Evolutionary conservation across 2,888 invertebrate species (phyloP).

Genomic region (Apomyelois bistriatella): DNA sequence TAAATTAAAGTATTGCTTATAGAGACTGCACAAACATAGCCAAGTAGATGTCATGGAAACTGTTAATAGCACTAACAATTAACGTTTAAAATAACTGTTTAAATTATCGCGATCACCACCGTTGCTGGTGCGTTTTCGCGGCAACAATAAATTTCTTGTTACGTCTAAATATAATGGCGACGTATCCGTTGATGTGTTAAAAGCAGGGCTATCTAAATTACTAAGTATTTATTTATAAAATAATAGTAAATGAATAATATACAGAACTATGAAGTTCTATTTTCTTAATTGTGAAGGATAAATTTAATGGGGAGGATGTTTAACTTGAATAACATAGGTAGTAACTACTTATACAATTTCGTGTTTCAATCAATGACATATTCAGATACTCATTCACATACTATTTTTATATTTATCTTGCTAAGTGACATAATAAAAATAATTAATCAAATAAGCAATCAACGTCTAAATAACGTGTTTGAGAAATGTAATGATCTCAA

Average conservation of each 20-base stretch:
- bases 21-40: too few relatives aligned
- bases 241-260: too few relatives aligned
- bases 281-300: too few relatives aligned
- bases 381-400: too few relatives aligned
- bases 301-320: too few relatives aligned
- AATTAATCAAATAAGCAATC: background rate
- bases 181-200: constrained; percentile 7
- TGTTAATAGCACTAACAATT: constrained; percentile 59
- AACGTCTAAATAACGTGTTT: background rate
- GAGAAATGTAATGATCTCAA: background rate
- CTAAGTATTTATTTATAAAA: background rate
- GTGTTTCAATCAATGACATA: too few relatives aligned
- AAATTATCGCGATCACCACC: constrained; percentile 59
- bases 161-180: constrained; percentile 13
- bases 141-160: constrained; percentile 30
- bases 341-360: too few relatives aligned
- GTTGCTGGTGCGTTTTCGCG: constrained; percentile 31
- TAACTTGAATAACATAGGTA: too few relatives aligned
- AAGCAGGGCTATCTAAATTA: constrained; percentile 6
- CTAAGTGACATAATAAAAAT: background rate
- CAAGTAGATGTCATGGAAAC: constrained; percentile 22
- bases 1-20: too few relatives aligned
- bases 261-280: too few relatives aligned
- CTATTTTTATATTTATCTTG: background rate
- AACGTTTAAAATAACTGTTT: constrained; percentile 62